Conservation (phyloP, 2,797 vertebrate species). For the Aldrovandia affinis region DNA sequence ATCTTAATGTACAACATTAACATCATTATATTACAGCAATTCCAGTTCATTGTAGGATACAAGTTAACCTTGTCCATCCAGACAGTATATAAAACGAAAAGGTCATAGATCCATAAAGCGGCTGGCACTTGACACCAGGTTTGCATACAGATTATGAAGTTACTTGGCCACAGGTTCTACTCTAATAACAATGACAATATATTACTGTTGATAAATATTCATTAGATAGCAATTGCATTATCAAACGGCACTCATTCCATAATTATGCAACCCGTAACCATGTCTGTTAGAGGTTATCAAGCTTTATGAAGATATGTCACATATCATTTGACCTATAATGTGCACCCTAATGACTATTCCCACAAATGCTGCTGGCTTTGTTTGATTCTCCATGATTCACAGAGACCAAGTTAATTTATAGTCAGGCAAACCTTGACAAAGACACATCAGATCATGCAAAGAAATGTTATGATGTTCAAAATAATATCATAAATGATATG, state of each 20-base stretch:
- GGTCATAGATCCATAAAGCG: background rate
- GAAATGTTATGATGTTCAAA: background rate
- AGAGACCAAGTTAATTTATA: background rate
- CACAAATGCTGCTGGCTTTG: background rate
- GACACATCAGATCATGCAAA: background rate
- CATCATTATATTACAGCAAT: conserved; percentile 41
- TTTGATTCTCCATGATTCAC: background rate
- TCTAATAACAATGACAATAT: conserved; percentile 1
- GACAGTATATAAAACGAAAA: conserved; percentile 1
- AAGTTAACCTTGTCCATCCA: conserved; percentile 35
- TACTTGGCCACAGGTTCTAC: background rate
- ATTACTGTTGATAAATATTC: background rate
- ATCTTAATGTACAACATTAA: conserved; percentile 54
- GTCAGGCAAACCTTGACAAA: background rate
- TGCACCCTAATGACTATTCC: background rate
- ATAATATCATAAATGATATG: background rate
- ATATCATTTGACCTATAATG: background rate
- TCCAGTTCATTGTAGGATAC: conserved; percentile 30
- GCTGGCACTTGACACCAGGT: background rate
- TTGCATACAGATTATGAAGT: background rate
- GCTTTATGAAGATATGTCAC: background rate
- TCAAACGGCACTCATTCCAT: background rate
- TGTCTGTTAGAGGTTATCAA: background rate
- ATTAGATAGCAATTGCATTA: background rate
- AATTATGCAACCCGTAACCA: background rate